Evolutionary conservation across 2,888 invertebrate species (phyloP), one percentile per base, ranked within the genome.

Genomic region (Cyclophora punctaria): DNA sequence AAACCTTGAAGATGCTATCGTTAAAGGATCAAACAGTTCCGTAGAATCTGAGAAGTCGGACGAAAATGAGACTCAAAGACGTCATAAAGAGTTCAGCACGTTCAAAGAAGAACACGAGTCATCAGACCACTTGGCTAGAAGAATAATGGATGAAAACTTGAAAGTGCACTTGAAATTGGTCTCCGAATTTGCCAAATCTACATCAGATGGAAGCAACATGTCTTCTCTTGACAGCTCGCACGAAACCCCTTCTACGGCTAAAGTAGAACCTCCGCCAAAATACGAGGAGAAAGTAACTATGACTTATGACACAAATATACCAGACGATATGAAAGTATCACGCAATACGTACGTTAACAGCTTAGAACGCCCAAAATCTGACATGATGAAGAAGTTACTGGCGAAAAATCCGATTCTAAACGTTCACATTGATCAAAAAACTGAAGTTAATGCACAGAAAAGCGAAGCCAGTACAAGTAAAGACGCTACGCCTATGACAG

Each of bases 1-100:
- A 3, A 94, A 92, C 57, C 82, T 94, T 58, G 93, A 94, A 74
- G 94, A 94, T 64, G 94, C 93, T n/a, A 92, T 93, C 35, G 90
- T 93, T 55, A 91, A 90, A 66, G 86, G 83, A 3, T 89, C 88
- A 0, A 82, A 70, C 45, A 84, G 85, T 60, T 89, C 89, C 42
- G 73, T 89, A 34, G 87, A 89, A 33, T 80, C 83, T 1, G 89
- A 89, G 2, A 77, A 77, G 56, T 66, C 60, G 7, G 81, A 84
- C 46, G 72, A 78, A 44, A 69, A 71, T 34, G 78, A 76, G 51
- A 48, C 48, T 5, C 63, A 64, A 45, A 73, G 64, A 48, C 78
- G 73, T 55, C 57, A 64, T 47, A 78, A 64, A 64, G 72, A 73
- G 42, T 71, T 77, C 44, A 78, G 80, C 48, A 55, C 71, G 7